Evolutionary conservation across 2,888 invertebrate genomes (phyloP), one percentile per base, ranked within the genome.

Genomic region (Machimus atricapillus): DNA sequence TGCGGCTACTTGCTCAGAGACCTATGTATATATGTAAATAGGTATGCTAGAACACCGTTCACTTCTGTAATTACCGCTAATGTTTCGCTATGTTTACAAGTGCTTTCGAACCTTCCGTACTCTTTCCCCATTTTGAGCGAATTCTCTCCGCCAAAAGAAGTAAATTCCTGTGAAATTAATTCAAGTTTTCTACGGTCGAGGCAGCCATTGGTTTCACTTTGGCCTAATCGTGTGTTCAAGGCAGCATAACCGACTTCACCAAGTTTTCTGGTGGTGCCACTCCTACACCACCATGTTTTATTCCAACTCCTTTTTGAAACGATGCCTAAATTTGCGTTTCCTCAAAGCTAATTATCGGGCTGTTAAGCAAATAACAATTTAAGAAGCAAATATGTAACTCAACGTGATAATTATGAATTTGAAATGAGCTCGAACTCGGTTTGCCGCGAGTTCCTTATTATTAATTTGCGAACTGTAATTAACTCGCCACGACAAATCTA

Each of bases 11-110:
- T 16, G 16, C 27, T 16, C 16, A 9, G 19, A n/a, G n/a, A 34
- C 46, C 31, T 85, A 14, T 37, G 14, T 85, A 34, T 34, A 5
- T 4, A 34, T 34, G 4, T 34, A 34, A 7, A 4, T 34, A 34
- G 0, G 4, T 34, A 74, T 85, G 43, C 85, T 31, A 23, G 31
- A 74, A 85, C 52, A 85, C 85, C 46, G 34, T 85, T 85, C 76
- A 85, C 85, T 85, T 85, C 74, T 85, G 85, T 85, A 85, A 85
- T 85, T 85, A 85, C 76, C 52, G 76, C 52, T 85, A 74, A 85
- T 85, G 85, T 82, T 82, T 82, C 58, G 82, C 66, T 37, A 82
- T 82, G 82, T 85, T 85, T 76, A 85, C 76, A 85, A 52, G 46
- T 74, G 85, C 85, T 74, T 74, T 74, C n/a, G 46, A 43, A 0